phyloP scores from a whole-genome alignment of 2,888 invertebrate species.

The Hyppa rectilinea region DNA sequence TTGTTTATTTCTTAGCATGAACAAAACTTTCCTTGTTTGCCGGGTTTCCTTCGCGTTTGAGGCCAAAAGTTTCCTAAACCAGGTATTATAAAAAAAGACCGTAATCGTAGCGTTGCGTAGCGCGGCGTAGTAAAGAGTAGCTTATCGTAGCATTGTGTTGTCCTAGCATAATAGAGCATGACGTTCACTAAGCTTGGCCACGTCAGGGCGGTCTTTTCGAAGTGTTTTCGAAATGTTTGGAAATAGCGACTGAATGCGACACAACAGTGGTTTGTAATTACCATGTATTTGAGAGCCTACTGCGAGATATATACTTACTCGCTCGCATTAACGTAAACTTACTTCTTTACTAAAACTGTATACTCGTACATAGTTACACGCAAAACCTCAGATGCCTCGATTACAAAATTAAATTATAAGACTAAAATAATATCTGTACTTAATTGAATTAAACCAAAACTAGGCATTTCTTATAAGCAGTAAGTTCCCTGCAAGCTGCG shows the following conservation, averaged over 20 bases:
- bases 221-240: neutral
- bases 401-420: neutral
- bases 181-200: neutral
- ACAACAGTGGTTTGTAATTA: neutral
- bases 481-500: neutral
- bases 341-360: neutral
- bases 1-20: constrained; percentile 6
- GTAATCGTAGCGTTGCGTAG: neutral
- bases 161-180: too few relatives aligned
- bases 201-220: neutral
- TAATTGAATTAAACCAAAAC: neutral
- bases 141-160: neutral
- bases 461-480: neutral
- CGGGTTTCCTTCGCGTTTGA: neutral
- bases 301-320: neutral
- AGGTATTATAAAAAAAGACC: neutral
- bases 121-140: neutral
- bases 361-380: neutral
- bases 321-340: neutral
- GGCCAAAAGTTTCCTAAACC: neutral
- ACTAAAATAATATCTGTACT: neutral
- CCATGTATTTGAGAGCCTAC: neutral
- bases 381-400: neutral
- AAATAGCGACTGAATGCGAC: neutral
- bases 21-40: neutral